Evolutionary conservation across 2,797 vertebrate species (phyloP), one percentile per base, ranked within the genome.

Genomic region (Neoniphon sammara): DNA sequence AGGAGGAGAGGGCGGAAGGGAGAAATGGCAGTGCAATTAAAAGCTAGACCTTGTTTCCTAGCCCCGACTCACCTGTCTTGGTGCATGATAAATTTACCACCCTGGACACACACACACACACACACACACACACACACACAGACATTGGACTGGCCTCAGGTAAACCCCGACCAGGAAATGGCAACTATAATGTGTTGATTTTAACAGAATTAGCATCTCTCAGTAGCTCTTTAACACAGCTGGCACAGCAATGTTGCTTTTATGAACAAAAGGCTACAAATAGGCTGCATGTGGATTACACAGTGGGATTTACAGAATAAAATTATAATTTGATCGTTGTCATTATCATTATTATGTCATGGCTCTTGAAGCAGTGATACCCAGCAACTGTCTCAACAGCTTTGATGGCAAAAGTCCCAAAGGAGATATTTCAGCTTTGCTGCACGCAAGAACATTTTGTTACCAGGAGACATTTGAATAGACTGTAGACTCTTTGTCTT

Each of bases 11-110:
- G 30, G 12, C 0, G 50, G 68, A 73, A 68, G 25, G 75, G 52
- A 76, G 70, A 77, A 73, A 84, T 73, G 70, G 71, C 61, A 68
- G 39, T 1, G 66, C 77, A 85, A 86, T 87, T 86, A 89, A 83
- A 58, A 80, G 65, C 27, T 52, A 42, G 60, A 73, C 70, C 66
- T 83, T 57, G 52, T 84, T 79, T 65, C 71, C 57, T 17, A 50
- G 36, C 58, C 60, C 25, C 74, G 50, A 72, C 78, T 88, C 61
- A 71, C 75, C 82, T 75, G 70, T 82, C 46, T 77, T 10, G 1
- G 7, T 58, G 36, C 39, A 50, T 78, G 61, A 75, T 74, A 75
- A 77, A 87, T 73, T 68, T 66, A 59, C 47, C 44, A 57, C 54
- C 10, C 42, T 39, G 57, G 56, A 80, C 7, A 54, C 49, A 57